Conservation (phyloP, 92 coral and sea anemone species). For the Paragorgia papillata region DNA sequence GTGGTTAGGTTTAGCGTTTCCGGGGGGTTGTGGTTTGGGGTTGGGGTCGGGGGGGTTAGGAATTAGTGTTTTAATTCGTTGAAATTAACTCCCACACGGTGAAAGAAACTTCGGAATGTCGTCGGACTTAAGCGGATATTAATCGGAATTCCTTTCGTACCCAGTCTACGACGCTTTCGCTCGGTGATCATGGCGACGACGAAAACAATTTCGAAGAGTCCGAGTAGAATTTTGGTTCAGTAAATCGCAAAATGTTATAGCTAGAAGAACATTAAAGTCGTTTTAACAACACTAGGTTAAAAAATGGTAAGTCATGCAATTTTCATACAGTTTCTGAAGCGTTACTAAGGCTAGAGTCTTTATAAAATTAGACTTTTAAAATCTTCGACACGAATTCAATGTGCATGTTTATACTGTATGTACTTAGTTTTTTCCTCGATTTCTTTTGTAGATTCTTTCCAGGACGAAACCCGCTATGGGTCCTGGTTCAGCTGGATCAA, state of each 20-base stretch:
- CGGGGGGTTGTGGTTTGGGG: no score
- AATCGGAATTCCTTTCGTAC: not conserved
- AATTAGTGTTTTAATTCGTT: no score
- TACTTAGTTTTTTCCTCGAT: not conserved
- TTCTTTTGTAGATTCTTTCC: conserved; percentile 79
- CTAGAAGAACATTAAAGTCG: not conserved
- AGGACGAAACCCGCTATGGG: conserved; percentile 99
- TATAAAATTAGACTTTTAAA: no score
- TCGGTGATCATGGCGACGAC: not conserved
- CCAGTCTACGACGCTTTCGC: not conserved
- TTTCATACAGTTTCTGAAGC: not conserved
- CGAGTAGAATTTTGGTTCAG: no score
- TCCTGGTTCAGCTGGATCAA: conserved; percentile 91
- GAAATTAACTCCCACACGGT: conserved; percentile 64
- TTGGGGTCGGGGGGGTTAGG: no score
- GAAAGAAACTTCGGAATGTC: conserved; percentile 24
- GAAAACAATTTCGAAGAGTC: no score
- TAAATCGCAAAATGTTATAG: not conserved
- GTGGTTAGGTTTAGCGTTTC: no score
- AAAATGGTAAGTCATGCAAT: not conserved
- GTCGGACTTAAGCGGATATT: not conserved
- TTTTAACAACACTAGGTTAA: not conserved
- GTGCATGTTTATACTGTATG: not conserved
- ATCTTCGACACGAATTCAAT: no score
- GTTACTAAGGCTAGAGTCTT: not conserved